A percentile compares a stretch with the other conserved stretches of the same genome.
phyloP scores from a whole-genome alignment of 2,797 vertebrate species.

The Tangara arthus region DNA sequence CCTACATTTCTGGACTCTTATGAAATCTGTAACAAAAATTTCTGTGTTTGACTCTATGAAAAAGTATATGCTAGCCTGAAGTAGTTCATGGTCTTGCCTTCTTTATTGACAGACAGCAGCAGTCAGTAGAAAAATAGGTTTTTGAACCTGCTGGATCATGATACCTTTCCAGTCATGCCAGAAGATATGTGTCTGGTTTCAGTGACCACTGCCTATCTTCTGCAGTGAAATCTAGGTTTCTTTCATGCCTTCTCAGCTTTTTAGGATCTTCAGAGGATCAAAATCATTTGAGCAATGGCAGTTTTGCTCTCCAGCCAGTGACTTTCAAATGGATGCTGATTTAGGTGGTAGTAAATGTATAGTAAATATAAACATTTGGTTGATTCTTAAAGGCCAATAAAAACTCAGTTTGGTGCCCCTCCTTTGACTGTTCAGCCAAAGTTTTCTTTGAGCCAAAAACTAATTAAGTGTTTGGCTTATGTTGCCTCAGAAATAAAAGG shows the following conservation, averaged over 20 bases:
- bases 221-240: background rate
- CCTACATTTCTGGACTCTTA: constrained; percentile 24
- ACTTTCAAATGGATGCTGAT: background rate
- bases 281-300: background rate
- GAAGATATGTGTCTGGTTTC: background rate
- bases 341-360: background rate
- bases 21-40: background rate
- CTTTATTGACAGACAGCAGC: constrained; percentile 69
- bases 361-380: background rate
- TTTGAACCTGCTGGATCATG: constrained; percentile 74
- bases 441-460: background rate
- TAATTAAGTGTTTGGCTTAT: background rate
- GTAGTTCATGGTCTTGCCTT: background rate
- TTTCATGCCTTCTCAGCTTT: background rate
- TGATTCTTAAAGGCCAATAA: background rate
- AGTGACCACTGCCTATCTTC: background rate
- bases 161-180: background rate
- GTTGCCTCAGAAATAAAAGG: background rate
- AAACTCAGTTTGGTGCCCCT: background rate
- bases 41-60: background rate
- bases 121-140: constrained; percentile 63
- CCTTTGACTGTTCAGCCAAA: background rate
- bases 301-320: background rate
- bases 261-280: background rate
- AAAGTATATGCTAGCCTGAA: constrained; percentile 11